Evolutionary conservation across 2,797 vertebrate species (phyloP).

Genomic region (Xenops minutus): DNA sequence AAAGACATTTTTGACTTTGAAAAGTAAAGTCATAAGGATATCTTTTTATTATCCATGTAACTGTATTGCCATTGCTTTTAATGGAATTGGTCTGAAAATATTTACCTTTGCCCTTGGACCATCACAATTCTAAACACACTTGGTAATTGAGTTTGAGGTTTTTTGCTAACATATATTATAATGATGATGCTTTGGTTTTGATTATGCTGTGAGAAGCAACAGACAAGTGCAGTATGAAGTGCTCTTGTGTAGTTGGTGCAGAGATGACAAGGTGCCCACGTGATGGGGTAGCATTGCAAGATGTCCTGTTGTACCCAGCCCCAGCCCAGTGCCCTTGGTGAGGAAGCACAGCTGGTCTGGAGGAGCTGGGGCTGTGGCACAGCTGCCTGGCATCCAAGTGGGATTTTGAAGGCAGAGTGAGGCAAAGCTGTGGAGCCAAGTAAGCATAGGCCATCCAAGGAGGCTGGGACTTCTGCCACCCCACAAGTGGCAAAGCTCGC

Average conservation of each 20-base stretch:
- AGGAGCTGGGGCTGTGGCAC: not conserved
- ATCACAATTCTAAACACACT: not conserved
- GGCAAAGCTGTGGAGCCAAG: not conserved
- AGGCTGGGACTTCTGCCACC: not conserved
- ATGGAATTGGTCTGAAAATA: not conserved
- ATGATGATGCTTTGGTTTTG: not conserved
- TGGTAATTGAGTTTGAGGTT: fast-evolving
- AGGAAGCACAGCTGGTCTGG: not conserved
- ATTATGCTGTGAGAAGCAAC: not conserved
- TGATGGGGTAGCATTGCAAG: fast-evolving
- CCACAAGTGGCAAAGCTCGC: fast-evolving
- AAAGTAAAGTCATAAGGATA: not conserved
- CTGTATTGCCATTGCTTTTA: not conserved
- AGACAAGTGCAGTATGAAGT: not conserved
- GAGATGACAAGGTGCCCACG: fast-evolving
- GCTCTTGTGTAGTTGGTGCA: fast-evolving
- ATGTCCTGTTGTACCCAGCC: fast-evolving
- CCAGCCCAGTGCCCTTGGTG: fast-evolving
- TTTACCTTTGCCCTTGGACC: not conserved
- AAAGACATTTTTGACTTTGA: not conserved
- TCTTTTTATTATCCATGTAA: not conserved
- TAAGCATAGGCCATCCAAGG: not conserved
- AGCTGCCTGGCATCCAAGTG: not conserved
- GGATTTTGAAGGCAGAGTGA: not conserved
- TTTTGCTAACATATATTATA: not conserved